Evolutionary conservation across 2,113 vertebrate species (phyloP).

Genomic region (Pitta sordida): DNA sequence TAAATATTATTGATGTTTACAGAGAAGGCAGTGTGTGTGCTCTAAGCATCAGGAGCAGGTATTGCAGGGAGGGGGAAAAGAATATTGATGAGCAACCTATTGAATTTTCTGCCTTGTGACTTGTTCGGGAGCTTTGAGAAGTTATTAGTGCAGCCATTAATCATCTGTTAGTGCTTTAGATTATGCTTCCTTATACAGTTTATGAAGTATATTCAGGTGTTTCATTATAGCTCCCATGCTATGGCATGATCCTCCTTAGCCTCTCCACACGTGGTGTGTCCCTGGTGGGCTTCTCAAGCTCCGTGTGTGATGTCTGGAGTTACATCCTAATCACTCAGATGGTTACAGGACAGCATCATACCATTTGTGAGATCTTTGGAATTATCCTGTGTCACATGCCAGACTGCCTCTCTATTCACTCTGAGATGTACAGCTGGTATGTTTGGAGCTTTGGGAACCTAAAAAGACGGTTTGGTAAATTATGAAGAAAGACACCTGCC

Average conservation of each 20-base stretch:
- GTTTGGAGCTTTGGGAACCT: background rate
- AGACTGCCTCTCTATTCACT: background rate
- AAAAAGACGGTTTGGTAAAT: background rate
- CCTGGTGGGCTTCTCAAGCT: background rate
- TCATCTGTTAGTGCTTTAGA: background rate
- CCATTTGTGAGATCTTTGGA: background rate
- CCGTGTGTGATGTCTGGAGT: background rate
- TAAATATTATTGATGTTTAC: background rate
- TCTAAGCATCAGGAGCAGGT: background rate
- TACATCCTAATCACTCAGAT: background rate
- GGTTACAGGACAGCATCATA: rapidly evolving
- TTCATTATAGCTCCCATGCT: background rate
- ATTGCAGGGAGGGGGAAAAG: background rate
- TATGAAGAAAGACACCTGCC: background rate
- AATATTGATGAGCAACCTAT: background rate
- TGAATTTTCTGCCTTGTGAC: background rate
- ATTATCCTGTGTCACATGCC: background rate
- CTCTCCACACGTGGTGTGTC: rapidly evolving
- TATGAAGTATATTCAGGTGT: background rate
- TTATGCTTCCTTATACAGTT: background rate
- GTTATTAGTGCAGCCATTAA: background rate
- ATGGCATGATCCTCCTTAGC: background rate
- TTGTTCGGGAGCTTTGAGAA: background rate
- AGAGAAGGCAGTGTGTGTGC: background rate
- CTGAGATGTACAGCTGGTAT: background rate